phyloP scores from a whole-genome alignment of 2,888 invertebrate species.

The Acanthosoma haemorrhoidale region DNA sequence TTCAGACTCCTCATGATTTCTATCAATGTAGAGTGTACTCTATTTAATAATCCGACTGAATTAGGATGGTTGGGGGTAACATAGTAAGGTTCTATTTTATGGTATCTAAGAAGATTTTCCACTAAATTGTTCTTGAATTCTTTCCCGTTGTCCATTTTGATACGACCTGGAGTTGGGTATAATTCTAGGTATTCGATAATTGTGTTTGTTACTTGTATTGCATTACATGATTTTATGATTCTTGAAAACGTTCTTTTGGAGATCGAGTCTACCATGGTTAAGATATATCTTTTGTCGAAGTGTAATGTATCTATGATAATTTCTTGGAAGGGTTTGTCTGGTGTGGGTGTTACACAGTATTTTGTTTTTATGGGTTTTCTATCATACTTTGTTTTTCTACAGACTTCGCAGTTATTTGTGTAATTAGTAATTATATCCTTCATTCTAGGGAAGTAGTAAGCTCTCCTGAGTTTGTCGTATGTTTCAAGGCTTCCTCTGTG shows the following conservation, averaged over 20 bases:
- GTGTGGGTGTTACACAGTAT: neutral
- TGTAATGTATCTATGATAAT: neutral
- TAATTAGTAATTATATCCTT: too few species aligned
- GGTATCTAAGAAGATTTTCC: neutral
- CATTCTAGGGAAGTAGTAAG: too few species aligned
- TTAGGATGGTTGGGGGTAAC: too few species aligned
- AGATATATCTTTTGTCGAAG: neutral
- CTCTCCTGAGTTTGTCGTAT: too few species aligned
- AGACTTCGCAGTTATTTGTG: too few species aligned
- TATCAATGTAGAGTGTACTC: too few species aligned
- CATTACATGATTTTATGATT: neutral
- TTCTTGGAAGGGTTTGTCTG: neutral
- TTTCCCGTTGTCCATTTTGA: too few species aligned
- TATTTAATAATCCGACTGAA: too few species aligned
- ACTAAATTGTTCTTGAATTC: neutral
- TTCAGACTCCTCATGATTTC: too few species aligned
- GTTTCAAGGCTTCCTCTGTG: slow-evolving; percentile 21
- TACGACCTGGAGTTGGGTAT: neutral
- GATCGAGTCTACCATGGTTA: neutral
- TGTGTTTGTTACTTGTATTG: neutral
- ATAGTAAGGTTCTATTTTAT: too few species aligned
- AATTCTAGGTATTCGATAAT: neutral
- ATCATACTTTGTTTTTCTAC: neutral
- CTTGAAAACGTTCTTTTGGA: neutral
- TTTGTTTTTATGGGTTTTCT: neutral